Conservation (phyloP, 2,888 invertebrate genomes). For the Chironomus tentans region DNA sequence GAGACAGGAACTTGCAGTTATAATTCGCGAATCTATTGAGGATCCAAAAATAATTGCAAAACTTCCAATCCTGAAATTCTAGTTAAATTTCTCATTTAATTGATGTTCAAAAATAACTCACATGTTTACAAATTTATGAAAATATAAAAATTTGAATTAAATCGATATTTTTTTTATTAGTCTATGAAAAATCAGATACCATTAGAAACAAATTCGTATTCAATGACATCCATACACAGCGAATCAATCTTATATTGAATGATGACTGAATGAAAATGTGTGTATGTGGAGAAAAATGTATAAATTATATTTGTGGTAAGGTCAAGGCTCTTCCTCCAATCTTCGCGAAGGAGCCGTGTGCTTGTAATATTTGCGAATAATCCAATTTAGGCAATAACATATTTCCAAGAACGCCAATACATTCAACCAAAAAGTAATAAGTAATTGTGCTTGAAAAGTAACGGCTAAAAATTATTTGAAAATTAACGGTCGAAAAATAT, state of each 20-base stretch:
- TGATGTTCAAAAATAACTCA: no score
- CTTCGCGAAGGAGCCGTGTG: slow-evolving; percentile 91
- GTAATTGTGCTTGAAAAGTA: no score
- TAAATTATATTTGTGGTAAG: slow-evolving; percentile 93
- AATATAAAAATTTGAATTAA: no score
- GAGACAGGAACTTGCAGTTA: no score
- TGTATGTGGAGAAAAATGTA: slow-evolving; percentile 93
- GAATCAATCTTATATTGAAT: slow-evolving; percentile 97
- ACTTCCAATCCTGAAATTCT: no score
- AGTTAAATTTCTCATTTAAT: no score
- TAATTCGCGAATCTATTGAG: no score
- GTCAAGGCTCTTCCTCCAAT: slow-evolving; percentile 94
- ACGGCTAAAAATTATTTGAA: no score
- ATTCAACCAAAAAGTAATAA: slow-evolving; percentile 88
- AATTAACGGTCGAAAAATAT: neutral
- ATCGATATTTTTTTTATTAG: no score
- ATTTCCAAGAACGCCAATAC: slow-evolving; percentile 86
- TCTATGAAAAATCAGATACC: no score
- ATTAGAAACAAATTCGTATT: slow-evolving; percentile 94
- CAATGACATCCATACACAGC: slow-evolving; percentile 91
- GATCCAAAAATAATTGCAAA: no score
- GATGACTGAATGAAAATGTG: slow-evolving; percentile 89
- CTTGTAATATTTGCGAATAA: slow-evolving; percentile 77
- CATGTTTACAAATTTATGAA: no score
- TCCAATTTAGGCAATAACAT: slow-evolving; percentile 76